Conservation (phyloP, 2,113 vertebrate genomes). For the Cyanistes caeruleus region DNA sequence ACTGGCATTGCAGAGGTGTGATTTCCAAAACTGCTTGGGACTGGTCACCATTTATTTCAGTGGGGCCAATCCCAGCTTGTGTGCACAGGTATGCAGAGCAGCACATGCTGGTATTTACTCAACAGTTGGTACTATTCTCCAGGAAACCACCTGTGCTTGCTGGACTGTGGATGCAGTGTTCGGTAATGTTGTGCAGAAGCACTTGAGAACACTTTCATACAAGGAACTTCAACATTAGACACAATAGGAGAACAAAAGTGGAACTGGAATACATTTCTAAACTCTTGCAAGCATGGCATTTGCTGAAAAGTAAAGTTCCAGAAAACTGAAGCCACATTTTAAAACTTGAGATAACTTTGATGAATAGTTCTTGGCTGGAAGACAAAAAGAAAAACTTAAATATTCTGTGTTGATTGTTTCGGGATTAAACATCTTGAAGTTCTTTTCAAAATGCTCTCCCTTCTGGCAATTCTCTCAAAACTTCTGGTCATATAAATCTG, state of each 20-base stretch:
- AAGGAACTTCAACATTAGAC: not conserved
- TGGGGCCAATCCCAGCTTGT: not conserved
- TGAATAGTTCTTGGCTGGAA: constrained; percentile 6
- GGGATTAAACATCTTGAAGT: constrained; percentile 43
- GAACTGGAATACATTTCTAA: not conserved
- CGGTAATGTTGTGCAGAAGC: not conserved
- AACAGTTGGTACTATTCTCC: not conserved
- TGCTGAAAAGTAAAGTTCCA: not conserved
- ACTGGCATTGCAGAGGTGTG: not conserved
- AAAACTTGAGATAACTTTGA: constrained; percentile 19
- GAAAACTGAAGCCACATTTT: not conserved
- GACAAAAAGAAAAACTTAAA: not conserved
- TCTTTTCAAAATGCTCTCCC: constrained; percentile 50
- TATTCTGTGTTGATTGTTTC: constrained; percentile 20
- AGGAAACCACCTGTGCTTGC: not conserved
- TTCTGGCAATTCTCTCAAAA: constrained; percentile 52
- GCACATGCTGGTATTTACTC: not conserved
- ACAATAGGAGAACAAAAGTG: fast-evolving
- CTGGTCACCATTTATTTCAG: not conserved
- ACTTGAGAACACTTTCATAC: not conserved
- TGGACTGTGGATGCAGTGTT: not conserved
- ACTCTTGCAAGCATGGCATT: not conserved
- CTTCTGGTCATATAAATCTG: constrained; percentile 34
- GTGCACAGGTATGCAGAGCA: not conserved
- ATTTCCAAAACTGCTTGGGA: not conserved